phyloP scores from a whole-genome alignment of 2,113 vertebrate species.

The Tricholaema leucomelas region DNA sequence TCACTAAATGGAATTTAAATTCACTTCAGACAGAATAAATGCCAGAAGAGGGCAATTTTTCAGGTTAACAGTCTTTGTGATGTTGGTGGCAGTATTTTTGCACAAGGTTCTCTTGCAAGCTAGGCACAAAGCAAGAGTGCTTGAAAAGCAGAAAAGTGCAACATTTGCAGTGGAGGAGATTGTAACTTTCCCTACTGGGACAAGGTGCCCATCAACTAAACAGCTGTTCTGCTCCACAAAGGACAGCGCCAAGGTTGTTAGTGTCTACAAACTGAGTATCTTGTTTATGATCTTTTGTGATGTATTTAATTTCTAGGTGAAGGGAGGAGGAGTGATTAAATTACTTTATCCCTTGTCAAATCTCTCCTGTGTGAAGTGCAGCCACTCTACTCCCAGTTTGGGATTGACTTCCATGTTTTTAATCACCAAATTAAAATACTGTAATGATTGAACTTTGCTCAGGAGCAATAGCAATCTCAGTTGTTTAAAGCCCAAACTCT shows the following conservation, averaged over 20 bases:
- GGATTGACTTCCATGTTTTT: not conserved
- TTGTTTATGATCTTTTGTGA: not conserved
- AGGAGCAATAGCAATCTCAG: not conserved
- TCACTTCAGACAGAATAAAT: not conserved
- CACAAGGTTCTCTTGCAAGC: not conserved
- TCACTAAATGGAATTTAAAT: not conserved
- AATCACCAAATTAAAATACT: slow-evolving; percentile 26
- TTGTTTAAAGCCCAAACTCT: not conserved
- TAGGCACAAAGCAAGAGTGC: not conserved
- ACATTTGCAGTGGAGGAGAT: not conserved
- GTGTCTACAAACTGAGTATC: not conserved
- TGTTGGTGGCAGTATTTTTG: not conserved
- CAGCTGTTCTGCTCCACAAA: slow-evolving; percentile 32
- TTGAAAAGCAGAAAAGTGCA: slow-evolving; percentile 7
- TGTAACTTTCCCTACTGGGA: not conserved
- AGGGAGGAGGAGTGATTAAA: slow-evolving; percentile 25
- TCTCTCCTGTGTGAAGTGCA: not conserved
- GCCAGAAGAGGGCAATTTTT: not conserved
- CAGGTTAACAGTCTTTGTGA: not conserved
- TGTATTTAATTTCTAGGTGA: slow-evolving; percentile 35
- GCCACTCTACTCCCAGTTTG: not conserved
- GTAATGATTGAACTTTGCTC: slow-evolving; percentile 3
- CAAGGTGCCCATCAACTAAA: not conserved
- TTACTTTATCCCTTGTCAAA: not conserved
- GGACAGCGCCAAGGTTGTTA: slow-evolving; percentile 42